phyloP scores from a whole-genome alignment of 2,888 invertebrate genomes.

The Calephelis perditalis region DNA sequence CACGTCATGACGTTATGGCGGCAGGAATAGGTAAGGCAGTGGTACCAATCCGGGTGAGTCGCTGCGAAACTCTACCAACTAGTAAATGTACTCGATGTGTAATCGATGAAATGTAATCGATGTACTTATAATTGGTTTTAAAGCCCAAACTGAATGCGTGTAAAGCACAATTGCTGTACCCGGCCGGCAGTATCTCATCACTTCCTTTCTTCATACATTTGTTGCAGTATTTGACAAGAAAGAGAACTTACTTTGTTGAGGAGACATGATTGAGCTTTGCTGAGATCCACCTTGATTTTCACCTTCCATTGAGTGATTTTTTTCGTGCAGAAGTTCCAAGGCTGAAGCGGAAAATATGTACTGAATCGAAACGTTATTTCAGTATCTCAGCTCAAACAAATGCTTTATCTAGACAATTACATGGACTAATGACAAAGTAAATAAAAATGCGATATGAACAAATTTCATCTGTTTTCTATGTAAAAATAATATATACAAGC shows the following conservation, averaged over 20 bases:
- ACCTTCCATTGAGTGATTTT: constrained; percentile 75
- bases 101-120: too few species aligned
- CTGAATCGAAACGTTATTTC: background rate
- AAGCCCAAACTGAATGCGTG: too few species aligned
- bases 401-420: background rate
- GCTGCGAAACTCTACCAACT: too few species aligned
- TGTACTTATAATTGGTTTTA: too few species aligned
- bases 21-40: too few species aligned
- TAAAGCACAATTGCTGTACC: too few species aligned
- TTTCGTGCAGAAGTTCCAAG: constrained; percentile 82
- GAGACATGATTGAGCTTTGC: constrained; percentile 66
- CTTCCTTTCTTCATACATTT: too few species aligned
- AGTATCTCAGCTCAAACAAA: constrained; percentile 1
- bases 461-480: background rate
- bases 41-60: too few species aligned
- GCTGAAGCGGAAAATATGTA: constrained; percentile 61
- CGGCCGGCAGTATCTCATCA: background rate
- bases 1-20: too few species aligned
- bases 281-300: constrained; percentile 60
- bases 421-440: background rate
- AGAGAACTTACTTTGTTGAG: constrained; percentile 60
- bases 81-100: too few species aligned
- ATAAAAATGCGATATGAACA: background rate
- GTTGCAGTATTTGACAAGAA: background rate
- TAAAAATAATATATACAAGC: too few species aligned